A percentile compares a stretch with the other conserved stretches of the same genome.
These are phyloP conservation scores for Urocynchramus pylzowi DNA, from an alignment of 2,113 vertebrate species.

Conservation along the genomic window DNA sequence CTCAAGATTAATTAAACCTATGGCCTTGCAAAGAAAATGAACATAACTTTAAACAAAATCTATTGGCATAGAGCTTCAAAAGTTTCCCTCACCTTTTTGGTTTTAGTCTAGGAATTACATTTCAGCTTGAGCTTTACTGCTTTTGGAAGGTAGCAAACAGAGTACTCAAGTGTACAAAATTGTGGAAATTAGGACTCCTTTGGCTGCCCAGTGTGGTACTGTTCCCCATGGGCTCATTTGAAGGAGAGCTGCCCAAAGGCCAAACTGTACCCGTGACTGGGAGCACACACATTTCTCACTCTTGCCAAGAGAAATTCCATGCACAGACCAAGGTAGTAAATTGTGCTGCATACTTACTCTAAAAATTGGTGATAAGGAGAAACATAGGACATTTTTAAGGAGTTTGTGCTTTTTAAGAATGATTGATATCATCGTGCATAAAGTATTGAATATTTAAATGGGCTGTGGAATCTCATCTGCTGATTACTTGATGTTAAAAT, in stretches of 20 bases:
- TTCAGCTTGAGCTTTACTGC: not conserved
- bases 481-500: conserved; percentile 53
- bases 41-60: not conserved
- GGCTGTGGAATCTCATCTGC: conserved; percentile 29
- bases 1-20: not conserved
- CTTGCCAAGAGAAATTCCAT: not conserved
- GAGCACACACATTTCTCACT: not conserved
- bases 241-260: not conserved
- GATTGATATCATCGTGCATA: conserved; percentile 11
- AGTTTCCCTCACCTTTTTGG: not conserved
- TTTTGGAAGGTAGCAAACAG: not conserved
- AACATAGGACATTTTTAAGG: not conserved
- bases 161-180: not conserved
- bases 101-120: not conserved
- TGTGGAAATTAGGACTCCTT: not conserved
- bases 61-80: not conserved
- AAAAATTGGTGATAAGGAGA: conserved; percentile 8
- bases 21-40: not conserved
- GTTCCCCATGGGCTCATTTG: not conserved
- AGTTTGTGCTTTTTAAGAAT: not conserved
- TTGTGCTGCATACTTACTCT: not conserved
- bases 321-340: not conserved
- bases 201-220: not conserved
- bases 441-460: conserved; percentile 55
- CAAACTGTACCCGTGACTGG: not conserved